These are phyloP conservation scores for Geothlypis trichas DNA, from an alignment of 2,113 vertebrate genomes.

Conservation along the genomic window DNA sequence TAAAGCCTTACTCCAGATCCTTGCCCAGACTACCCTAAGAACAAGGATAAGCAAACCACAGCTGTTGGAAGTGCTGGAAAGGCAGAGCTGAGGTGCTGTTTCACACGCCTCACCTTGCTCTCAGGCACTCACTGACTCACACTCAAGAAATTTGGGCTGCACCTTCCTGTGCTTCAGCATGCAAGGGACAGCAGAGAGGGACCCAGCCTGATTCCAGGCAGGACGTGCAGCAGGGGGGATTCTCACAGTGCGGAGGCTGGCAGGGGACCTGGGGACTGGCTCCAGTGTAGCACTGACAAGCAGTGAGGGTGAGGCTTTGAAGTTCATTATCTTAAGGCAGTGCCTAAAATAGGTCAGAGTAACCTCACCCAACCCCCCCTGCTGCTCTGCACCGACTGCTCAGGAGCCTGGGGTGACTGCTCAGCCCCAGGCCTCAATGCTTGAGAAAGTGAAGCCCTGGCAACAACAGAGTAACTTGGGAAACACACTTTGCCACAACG, in stretches of 20 bases:
- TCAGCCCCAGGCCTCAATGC: background rate
- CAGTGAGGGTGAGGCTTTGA: background rate
- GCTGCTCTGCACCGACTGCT: background rate
- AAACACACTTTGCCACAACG: background rate
- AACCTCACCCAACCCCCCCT: background rate
- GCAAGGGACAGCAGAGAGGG: background rate
- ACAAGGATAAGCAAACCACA: background rate
- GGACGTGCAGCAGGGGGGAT: background rate
- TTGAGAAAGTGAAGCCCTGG: background rate
- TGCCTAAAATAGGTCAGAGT: background rate
- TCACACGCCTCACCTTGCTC: background rate
- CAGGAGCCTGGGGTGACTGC: background rate
- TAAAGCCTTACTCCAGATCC: background rate
- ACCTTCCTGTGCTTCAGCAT: background rate
- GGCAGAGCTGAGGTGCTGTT: background rate
- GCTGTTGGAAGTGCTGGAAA: background rate
- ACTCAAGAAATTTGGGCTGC: background rate
- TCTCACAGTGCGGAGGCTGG: background rate
- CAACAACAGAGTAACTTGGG: background rate
- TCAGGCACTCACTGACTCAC: background rate
- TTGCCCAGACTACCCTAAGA: background rate
- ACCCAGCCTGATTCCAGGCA: background rate
- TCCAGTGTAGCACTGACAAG: background rate
- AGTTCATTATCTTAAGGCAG: background rate
- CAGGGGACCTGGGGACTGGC: background rate